Conservation (phyloP, 2,797 vertebrate species). For the Acanthornis magna region DNA sequence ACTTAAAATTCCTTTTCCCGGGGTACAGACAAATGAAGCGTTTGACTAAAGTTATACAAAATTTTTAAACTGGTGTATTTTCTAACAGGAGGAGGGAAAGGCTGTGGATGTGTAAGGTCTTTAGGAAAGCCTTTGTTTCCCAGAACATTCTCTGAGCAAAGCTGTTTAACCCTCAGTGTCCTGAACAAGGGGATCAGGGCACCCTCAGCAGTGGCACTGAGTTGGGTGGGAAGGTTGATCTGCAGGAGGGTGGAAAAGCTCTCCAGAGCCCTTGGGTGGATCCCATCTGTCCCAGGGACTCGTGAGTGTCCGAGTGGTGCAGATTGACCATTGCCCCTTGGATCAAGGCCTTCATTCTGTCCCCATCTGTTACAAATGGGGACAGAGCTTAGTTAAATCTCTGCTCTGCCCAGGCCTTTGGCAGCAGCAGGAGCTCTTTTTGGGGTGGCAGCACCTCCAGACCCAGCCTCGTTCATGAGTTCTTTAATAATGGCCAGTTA, state of each 20-base stretch:
- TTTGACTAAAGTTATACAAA: no score
- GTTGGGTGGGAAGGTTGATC: neutral
- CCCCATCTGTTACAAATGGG: no score
- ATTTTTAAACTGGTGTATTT: no score
- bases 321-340: neutral
- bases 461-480: no score
- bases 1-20: no score
- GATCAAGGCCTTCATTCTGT: neutral
- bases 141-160: neutral
- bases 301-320: fast-evolving
- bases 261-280: neutral
- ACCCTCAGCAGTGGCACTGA: neutral
- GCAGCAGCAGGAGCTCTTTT: no score
- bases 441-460: no score
- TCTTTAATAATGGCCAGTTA: no score
- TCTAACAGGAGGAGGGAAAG: neutral
- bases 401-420: no score
- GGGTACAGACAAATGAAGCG: no score
- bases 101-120: neutral
- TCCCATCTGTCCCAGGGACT: neutral
- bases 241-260: neutral
- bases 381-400: no score
- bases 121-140: neutral
- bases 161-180: neutral
- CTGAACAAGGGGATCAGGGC: neutral